Evolutionary conservation across 2,888 invertebrate genomes (phyloP), one percentile per base, ranked within the genome.

Genomic region (Stenchaetothrips biformis): DNA sequence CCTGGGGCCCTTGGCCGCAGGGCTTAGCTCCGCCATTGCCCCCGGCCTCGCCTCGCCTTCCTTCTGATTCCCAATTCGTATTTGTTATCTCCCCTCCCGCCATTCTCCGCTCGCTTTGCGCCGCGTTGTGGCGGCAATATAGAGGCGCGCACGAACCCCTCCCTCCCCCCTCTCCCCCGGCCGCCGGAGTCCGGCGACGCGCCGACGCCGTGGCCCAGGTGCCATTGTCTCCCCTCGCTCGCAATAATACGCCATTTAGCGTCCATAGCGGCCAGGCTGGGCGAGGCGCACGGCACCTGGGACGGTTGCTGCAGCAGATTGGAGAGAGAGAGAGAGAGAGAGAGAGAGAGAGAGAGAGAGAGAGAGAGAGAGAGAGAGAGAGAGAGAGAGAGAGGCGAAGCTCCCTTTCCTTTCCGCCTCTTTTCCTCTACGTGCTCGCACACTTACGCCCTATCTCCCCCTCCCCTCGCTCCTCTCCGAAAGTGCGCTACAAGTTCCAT

Each of bases 221-320:
- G 67, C 67, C 67, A 21, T 25, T 25, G 21, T 74, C 67, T 74
- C 67, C 67, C 67, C 67, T 74, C 67, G 67, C 67, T 74, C 25
- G 25, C 67, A 74, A 74, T 74, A 74, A 74, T 74, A 74, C 67
- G 67, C 21, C 67, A 74, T 74, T 74, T 74, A 74, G 67, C 25
- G 67, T 25, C 67, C 67, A 59, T 18, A 25, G 67, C 67, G 67
- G 59, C 53, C 13, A 18, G 53, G 53, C 53, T 4, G 53, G 53
- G 53, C 53, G 53, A 11, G 53, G 53, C 53, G 53, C 2, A 7
- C 21, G 0, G 67, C 67, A 21, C 67, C n/a, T 25, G 67, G 67
- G 53, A 11, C 67, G 67, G 25, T 74, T 4, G 21, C 67, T 21
- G 25, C 7, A 74, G 67, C 67, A 74, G 67, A 74, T 74, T 74